A percentile compares a stretch with the other conserved stretches of the same genome.
phyloP scores from a whole-genome alignment of 2,888 invertebrate genomes.

The Cryptophagus acutangulus region DNA sequence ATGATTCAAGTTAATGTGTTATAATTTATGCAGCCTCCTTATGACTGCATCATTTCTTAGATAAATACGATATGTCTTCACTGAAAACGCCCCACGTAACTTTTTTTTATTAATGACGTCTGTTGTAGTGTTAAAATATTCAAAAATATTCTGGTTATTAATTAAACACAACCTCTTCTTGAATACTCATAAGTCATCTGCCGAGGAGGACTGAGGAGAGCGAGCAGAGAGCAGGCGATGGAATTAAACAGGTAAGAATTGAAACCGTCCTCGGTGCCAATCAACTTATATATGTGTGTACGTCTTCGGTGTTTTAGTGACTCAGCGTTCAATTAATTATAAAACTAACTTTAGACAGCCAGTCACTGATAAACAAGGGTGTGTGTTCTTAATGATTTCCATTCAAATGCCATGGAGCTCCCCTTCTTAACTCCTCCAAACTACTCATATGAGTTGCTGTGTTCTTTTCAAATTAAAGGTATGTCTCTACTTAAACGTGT shows the following conservation, averaged over 20 bases:
- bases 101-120: conserved; percentile 40
- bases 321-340: conserved; percentile 37
- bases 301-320: conserved; percentile 27
- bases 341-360: conserved; percentile 31
- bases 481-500: no score
- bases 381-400: conserved; percentile 33
- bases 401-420: conserved; percentile 30
- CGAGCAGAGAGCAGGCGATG: conserved; percentile 21
- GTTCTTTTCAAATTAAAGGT: no score
- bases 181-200: conserved; percentile 34
- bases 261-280: conserved; percentile 23
- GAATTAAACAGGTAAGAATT: conserved; percentile 30
- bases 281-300: conserved; percentile 20
- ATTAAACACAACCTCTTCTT: conserved; percentile 36
- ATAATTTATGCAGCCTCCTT: conserved; percentile 34
- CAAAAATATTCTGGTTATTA: conserved; percentile 40
- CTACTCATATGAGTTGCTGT: no score
- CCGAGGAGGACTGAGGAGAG: conserved; percentile 6
- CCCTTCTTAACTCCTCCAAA: conserved; percentile 19
- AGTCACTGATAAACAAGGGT: conserved; percentile 27
- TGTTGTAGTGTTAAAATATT: conserved; percentile 41
- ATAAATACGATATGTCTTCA: conserved; percentile 37
- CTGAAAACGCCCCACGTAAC: conserved; percentile 34
- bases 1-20: conserved; percentile 17
- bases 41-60: conserved; percentile 35